phyloP scores from a whole-genome alignment of 2,797 vertebrate species.

The Taenioides sp. region DNA sequence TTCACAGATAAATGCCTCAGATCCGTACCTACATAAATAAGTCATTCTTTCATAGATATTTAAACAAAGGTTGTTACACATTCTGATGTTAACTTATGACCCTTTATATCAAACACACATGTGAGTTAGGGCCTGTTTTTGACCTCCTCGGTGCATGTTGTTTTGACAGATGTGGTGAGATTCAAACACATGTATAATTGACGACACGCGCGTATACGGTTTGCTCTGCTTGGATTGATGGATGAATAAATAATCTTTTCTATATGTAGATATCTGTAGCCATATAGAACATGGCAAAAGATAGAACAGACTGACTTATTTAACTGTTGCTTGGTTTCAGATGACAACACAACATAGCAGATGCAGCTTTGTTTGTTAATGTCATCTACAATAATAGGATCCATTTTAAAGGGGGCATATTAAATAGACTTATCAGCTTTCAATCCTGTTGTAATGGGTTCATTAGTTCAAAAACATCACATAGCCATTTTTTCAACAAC shows the following conservation, averaged over 20 bases:
- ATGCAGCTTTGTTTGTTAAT: not conserved
- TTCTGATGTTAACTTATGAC: slow-evolving; percentile 17
- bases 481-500: no score
- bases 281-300: slow-evolving; percentile 7
- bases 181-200: slow-evolving; percentile 34
- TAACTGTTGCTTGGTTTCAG: slow-evolving; percentile 2
- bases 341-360: not conserved
- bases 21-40: slow-evolving; percentile 48
- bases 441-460: not conserved
- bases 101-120: slow-evolving; percentile 23
- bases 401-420: no score
- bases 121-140: slow-evolving; percentile 14
- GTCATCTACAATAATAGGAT: not conserved
- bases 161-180: slow-evolving; percentile 29
- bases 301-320: not conserved
- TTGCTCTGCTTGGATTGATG: slow-evolving; percentile 31
- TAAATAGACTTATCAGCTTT: no score
- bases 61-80: slow-evolving; percentile 11
- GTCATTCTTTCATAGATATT: slow-evolving; percentile 37
- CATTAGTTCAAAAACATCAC: no score
- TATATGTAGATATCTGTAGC: slow-evolving; percentile 13
- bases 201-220: slow-evolving; percentile 10
- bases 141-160: slow-evolving; percentile 14
- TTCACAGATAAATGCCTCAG: slow-evolving; percentile 32
- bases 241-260: slow-evolving; percentile 55